Base-by-base conservation (phyloP, 2,797 vertebrate species). In the Vultur gryphus region DNA sequence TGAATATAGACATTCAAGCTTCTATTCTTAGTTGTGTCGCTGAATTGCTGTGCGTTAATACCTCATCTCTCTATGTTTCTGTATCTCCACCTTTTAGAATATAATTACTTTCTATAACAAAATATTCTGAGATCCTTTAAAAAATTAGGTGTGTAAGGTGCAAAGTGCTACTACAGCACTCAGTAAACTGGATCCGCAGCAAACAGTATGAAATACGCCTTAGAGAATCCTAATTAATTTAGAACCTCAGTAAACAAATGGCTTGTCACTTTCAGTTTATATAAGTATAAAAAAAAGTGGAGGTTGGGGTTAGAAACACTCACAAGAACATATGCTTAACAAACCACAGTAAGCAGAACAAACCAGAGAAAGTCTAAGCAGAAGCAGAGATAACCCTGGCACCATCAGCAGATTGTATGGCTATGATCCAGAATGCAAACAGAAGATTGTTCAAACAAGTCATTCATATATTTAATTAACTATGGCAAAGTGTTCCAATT, bases 391-490 rank as follows among this genome's bases (percentile, higher is more conserved):
- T 95, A 96, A 97, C 88, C 89, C 97, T 97, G 94, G 86, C 93
- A 93, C 94, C 93, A 79, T 75, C 79, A 95, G 86, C 84, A 97
- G 93, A 95, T 93, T 96, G 91, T 89, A 82, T 97, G 96, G 95
- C 96, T 90, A 29, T 4, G 18, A 94, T 90, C 83, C 97, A 97
- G 95, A 94, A 96, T 87, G 88, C 90, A 94, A 96, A 95, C 90
- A 90, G 59, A 95, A 96, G 95, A 97, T 95, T 97, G 95, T 96
- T 95, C 94, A 96, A 93, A 97, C 94, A 95, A 96, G 81, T 91
- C 84, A 89, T 94, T 96, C 94, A 86, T 95, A 96, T 95, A 94
- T 96, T 90, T 95, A 97, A 97, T 84, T 94, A 95, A 92, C 92
- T 93, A 76, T 91, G 95, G 92, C 93, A 95, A 94, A 95, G 43